Evolutionary conservation across 2,113 vertebrate genomes (phyloP), one percentile per base, ranked within the genome.

Genomic region (Panthera leo): DNA sequence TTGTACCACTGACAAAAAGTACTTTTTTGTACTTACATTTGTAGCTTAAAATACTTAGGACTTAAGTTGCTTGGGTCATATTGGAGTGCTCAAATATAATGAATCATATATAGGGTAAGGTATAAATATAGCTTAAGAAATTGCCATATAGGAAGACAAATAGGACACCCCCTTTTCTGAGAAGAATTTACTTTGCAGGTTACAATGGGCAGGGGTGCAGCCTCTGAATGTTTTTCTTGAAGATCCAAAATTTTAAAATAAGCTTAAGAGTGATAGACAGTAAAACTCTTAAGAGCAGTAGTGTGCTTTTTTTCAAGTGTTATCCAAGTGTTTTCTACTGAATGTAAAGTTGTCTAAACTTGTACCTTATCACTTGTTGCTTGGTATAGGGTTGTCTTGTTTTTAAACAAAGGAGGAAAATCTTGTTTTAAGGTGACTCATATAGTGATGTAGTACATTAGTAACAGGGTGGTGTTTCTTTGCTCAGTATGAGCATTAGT

Each of bases 381-480:
- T 98, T 97, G 51, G 39, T 95, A 95, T 98, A 97, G 94, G 78
- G 92, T 96, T 98, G 94, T 97, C 97, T 97, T 93, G 97, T 97
- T 94, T 98, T 95, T 96, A 97, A 98, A 96, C 82, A 94, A 92
- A 95, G 95, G 95, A 98, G 73, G 97, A 98, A 98, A 97, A 93
- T 97, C 94, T 98, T 97, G 98, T 98, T 98, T 68, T 75, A 82
- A 94, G 96, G 96, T 98, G 98, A 99, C 98, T 98, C 98, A 98
- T 95, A 0, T 89, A 10, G 80, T 98, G 97, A 94, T 91, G 85
- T 98, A 98, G 98, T 98, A 98, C 95, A 95, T 98, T 98, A 98
- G 98, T 97, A 97, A 98, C 58, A 53, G 85, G 97, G 94, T 96
- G 97, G 96, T 97, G 94, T 96, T 95, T 98, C 86, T 93, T 88